Conservation (phyloP, 2,888 invertebrate genomes). For the Xanthia icteritia region DNA sequence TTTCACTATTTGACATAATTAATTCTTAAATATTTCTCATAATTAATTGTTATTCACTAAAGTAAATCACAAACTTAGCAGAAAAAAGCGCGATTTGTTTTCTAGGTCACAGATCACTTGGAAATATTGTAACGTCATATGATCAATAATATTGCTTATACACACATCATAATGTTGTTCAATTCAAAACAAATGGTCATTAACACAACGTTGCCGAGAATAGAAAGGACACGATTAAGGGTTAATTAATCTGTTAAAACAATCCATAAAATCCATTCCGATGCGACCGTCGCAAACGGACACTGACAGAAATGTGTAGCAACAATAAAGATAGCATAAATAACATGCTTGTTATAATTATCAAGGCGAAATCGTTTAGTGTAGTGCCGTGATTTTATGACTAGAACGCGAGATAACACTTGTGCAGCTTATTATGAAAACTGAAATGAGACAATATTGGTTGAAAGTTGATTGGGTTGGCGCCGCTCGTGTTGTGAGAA, state of each 20-base stretch:
- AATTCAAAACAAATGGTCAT: conserved; percentile 10
- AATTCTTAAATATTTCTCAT: no score
- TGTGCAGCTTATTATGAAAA: conserved; percentile 72
- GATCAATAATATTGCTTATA: no score
- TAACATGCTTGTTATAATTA: conserved; percentile 66
- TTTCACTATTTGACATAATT: no score
- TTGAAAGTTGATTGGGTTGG: conserved; percentile 75
- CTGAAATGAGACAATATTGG: conserved; percentile 79
- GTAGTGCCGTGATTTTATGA: conserved; percentile 68
- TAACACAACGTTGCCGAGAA: neutral
- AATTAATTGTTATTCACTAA: no score
- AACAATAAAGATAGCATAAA: conserved; percentile 74
- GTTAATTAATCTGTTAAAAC: conserved; percentile 56
- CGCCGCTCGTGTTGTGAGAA: conserved; percentile 66
- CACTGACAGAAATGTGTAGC: conserved; percentile 51
- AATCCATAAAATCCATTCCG: conserved; percentile 57
- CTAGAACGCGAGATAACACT: conserved; percentile 61
- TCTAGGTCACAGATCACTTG: no score
- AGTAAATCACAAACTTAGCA: no score
- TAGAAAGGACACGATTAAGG: conserved; percentile 27
- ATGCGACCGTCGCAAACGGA: conserved; percentile 25
- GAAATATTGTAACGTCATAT: no score
- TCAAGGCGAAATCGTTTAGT: conserved; percentile 75
- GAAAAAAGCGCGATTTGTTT: no score
- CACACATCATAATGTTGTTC: no score